phyloP scores from a whole-genome alignment of 1,140 invertebrate genomes.

The Scylla paramamosain region DNA sequence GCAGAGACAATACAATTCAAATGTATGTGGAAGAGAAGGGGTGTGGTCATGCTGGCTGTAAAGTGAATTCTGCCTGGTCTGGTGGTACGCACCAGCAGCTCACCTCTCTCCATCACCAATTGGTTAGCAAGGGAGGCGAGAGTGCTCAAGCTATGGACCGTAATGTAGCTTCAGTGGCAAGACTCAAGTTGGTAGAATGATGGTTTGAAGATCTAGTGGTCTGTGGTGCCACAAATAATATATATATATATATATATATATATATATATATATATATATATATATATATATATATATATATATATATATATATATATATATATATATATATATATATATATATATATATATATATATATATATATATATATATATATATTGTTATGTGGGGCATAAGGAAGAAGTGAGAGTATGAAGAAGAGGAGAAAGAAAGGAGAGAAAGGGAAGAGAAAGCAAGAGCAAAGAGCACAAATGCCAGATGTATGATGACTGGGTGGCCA shows the following conservation, averaged over 20 bases:
- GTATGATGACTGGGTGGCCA: too few relatives aligned
- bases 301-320: conserved; percentile 49
- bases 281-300: conserved; percentile 52
- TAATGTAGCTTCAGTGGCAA: not conserved
- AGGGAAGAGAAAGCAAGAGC: too few relatives aligned
- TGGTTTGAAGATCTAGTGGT: not conserved
- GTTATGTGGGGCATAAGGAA: too few relatives aligned
- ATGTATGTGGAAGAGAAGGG: too few relatives aligned
- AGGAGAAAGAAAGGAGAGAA: too few relatives aligned
- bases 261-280: conserved; percentile 52
- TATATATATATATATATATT: too few relatives aligned
- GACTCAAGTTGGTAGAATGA: too few relatives aligned
- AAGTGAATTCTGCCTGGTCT: not conserved
- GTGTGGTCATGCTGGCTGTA: not conserved
- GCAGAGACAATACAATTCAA: not conserved
- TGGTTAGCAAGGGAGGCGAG: not conserved
- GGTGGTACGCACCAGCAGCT: not conserved
- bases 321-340: conserved; percentile 52
- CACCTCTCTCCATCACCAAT: not conserved
- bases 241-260: too few relatives aligned
- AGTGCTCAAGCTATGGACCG: not conserved
- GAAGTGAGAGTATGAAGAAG: not conserved
- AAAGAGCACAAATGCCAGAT: too few relatives aligned
- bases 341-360: conserved; percentile 32
- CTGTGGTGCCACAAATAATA: not conserved